Conservation (phyloP, 1,140 invertebrate species). For the Heliconius melpomene region DNA sequence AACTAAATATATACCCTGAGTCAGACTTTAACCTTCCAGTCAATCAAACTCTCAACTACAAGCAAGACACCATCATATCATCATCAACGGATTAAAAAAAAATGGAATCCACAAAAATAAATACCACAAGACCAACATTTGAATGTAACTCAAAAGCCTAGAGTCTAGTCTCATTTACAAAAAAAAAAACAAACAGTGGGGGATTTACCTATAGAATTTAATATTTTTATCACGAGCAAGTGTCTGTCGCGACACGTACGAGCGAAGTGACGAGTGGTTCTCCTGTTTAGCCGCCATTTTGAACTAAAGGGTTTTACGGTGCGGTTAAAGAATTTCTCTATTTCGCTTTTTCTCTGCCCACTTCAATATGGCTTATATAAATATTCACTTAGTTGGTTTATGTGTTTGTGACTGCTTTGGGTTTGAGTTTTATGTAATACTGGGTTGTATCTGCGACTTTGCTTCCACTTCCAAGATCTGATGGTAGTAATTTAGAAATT, state of each 20-base stretch:
- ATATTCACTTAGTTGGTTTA: constrained; percentile 15
- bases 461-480: too few relatives aligned
- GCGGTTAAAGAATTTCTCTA: constrained; percentile 56
- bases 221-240: constrained; percentile 43
- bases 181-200: constrained; percentile 10
- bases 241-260: constrained; percentile 60
- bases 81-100: not conserved
- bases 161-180: constrained; percentile 9
- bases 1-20: not conserved
- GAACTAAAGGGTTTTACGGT: constrained; percentile 54
- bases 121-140: not conserved
- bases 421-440: not conserved
- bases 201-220: constrained; percentile 33
- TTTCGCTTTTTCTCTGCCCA: constrained; percentile 47
- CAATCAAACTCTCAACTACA: not conserved
- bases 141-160: constrained; percentile 8
- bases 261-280: constrained; percentile 58
- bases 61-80: not conserved
- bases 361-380: constrained; percentile 43
- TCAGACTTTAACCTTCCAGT: too few relatives aligned
- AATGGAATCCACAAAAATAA: not conserved
- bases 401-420: not conserved
- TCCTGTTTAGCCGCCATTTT: constrained; percentile 56
- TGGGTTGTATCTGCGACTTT: not conserved
- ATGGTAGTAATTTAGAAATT: too few relatives aligned